phyloP scores from a whole-genome alignment of 35 echinoderm and acorn worm species.

The Lytechinus pictus region DNA sequence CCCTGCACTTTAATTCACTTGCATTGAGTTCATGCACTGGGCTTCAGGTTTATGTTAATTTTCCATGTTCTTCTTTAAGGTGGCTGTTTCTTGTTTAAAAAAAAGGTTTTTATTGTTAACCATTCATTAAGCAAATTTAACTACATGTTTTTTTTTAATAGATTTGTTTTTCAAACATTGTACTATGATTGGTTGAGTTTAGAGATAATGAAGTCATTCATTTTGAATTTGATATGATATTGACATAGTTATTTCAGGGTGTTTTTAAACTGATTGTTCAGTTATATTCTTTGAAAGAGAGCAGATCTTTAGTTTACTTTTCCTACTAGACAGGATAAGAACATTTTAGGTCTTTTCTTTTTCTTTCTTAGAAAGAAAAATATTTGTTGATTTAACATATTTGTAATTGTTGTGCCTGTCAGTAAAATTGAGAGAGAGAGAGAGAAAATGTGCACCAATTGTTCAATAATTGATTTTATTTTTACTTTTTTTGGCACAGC shows the following conservation, averaged over 20 bases:
- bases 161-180: background rate
- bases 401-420: too few relatives aligned
- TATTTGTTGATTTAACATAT: background rate
- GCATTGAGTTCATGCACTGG: background rate
- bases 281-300: background rate
- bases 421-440: too few relatives aligned
- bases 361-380: background rate
- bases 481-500: too few relatives aligned
- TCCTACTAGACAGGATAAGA: background rate
- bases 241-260: background rate
- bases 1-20: background rate
- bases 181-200: too few relatives aligned
- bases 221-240: background rate
- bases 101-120: background rate
- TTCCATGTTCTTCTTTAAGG: background rate
- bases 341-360: background rate
- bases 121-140: background rate
- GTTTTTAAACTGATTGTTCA: background rate
- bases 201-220: background rate
- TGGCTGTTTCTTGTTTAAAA: background rate
- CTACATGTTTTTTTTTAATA: background rate
- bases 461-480: too few relatives aligned
- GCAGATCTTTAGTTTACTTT: background rate
- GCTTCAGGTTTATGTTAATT: background rate
- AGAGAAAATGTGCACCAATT: too few relatives aligned